These are phyloP conservation scores for Agraylea sexmaculata DNA, from an alignment of 1,140 invertebrate genomes.

Conservation along the genomic window DNA sequence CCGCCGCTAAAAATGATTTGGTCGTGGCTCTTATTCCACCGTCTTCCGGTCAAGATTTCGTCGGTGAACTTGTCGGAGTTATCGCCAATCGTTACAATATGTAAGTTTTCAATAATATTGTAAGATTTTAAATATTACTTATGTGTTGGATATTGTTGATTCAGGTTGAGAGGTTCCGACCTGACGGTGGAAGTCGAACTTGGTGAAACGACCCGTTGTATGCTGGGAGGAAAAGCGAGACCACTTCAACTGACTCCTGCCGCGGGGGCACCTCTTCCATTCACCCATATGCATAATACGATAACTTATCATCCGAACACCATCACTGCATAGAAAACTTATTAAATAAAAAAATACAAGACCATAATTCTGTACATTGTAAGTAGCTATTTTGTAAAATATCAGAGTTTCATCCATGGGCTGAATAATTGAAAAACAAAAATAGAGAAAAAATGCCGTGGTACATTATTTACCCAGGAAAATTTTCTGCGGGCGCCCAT, in stretches of 20 bases:
- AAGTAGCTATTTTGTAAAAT: too few species aligned
- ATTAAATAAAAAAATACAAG: neutral
- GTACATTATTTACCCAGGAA: too few species aligned
- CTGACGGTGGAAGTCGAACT: slow-evolving; percentile 33
- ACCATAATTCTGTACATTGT: too few species aligned
- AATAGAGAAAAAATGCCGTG: too few species aligned
- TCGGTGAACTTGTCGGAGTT: slow-evolving; percentile 82
- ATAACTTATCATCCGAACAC: slow-evolving; percentile 37
- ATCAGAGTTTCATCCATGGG: too few species aligned
- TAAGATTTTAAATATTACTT: neutral
- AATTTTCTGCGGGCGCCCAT: too few species aligned
- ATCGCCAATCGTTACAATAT: slow-evolving; percentile 59
- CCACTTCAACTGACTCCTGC: slow-evolving; percentile 25
- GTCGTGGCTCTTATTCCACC: slow-evolving; percentile 54
- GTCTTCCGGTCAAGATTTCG: slow-evolving; percentile 47
- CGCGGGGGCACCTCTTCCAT: slow-evolving; percentile 22
- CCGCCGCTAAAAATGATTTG: slow-evolving; percentile 82
- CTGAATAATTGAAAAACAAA: too few species aligned
- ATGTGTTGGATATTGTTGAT: slow-evolving; percentile 1
- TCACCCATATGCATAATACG: slow-evolving; percentile 38
- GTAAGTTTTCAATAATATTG: slow-evolving; percentile 44
- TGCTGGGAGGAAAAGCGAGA: slow-evolving; percentile 32
- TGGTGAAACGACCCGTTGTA: slow-evolving; percentile 35
- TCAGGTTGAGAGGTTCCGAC: slow-evolving; percentile 28
- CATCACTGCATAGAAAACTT: slow-evolving; percentile 25